Conservation (phyloP, 2,113 vertebrate species). For the Azemiops feae region DNA sequence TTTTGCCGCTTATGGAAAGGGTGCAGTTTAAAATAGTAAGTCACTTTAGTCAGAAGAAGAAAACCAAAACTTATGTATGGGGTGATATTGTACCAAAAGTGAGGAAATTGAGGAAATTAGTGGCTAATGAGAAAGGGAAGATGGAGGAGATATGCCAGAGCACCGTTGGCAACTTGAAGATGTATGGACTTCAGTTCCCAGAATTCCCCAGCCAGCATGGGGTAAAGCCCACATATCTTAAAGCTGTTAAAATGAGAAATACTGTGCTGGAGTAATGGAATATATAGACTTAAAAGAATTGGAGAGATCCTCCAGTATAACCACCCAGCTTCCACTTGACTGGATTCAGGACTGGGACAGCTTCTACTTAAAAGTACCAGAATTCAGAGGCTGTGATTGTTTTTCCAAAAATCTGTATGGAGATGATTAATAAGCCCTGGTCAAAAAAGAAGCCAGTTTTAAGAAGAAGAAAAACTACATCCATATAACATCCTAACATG, state of each 20-base stretch:
- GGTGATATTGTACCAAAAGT: not conserved
- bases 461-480: not conserved
- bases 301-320: not conserved
- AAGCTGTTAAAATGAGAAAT: not conserved
- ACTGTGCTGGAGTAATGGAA: not conserved
- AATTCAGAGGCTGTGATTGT: not conserved
- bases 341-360: not conserved
- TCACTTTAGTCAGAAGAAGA: not conserved
- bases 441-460: not conserved
- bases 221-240: not conserved
- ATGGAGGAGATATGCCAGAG: not conserved
- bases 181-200: not conserved
- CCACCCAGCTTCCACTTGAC: not conserved
- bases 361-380: not conserved
- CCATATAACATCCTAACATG: not conserved
- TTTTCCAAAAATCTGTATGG: not conserved
- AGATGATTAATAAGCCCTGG: not conserved
- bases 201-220: not conserved
- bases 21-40: not conserved
- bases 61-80: not conserved
- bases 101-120: no score
- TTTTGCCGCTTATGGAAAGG: not conserved
- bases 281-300: not conserved
- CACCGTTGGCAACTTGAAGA: not conserved
- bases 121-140: not conserved